phyloP scores from a whole-genome alignment of 2,797 vertebrate genomes.

The Ambastaia sidthimunki region DNA sequence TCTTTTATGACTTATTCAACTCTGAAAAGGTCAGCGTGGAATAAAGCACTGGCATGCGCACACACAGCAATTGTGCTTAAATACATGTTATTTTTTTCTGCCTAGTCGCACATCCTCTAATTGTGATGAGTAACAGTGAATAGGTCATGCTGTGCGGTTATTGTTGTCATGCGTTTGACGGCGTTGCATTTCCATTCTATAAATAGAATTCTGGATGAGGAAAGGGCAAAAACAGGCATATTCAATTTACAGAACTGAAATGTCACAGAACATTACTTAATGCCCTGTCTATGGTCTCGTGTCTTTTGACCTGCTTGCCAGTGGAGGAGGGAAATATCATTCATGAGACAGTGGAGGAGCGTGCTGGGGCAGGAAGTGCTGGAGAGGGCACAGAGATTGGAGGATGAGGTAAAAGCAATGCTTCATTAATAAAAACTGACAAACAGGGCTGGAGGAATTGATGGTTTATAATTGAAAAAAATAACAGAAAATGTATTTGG shows the following conservation, averaged over 20 bases:
- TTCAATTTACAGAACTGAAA: slow-evolving; percentile 63
- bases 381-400: neutral
- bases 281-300: slow-evolving; percentile 44
- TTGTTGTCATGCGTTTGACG: slow-evolving; percentile 36
- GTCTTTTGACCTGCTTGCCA: slow-evolving; percentile 36
- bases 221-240: slow-evolving; percentile 62
- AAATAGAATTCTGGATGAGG: slow-evolving; percentile 38
- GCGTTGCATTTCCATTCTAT: slow-evolving; percentile 42
- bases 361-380: neutral
- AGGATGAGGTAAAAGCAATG: slow-evolving; percentile 37
- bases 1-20: slow-evolving; percentile 20
- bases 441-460: slow-evolving; percentile 52
- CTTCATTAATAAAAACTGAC: slow-evolving; percentile 60
- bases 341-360: neutral
- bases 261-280: slow-evolving; percentile 61
- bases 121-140: slow-evolving; percentile 46
- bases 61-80: slow-evolving; percentile 27
- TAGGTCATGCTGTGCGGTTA: slow-evolving; percentile 35
- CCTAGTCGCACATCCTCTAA: slow-evolving; percentile 36
- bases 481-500: neutral
- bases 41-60: slow-evolving; percentile 1
- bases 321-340: neutral
- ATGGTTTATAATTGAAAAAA: slow-evolving; percentile 52
- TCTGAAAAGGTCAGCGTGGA: slow-evolving; percentile 1
- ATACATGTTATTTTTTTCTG: slow-evolving; percentile 34